Base-by-base conservation (phyloP, 2,888 invertebrate species). In the Torymus auratus region DNA sequence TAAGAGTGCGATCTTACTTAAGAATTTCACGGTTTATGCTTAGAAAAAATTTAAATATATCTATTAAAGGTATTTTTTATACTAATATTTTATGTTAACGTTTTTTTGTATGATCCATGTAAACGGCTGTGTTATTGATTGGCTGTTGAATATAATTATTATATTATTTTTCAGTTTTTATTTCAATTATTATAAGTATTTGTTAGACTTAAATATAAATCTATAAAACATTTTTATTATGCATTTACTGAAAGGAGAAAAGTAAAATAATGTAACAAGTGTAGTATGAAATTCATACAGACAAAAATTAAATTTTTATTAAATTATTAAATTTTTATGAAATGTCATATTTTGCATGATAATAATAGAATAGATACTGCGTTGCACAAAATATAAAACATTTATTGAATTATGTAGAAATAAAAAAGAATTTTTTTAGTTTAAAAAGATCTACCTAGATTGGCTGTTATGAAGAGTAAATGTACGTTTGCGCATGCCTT, bases 31-130 rank as follows among this genome's bases (percentile, higher is more conserved):
- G 58, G 50, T 13, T 58, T 74, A n/a, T 15, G 67, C 58, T 74
- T 28, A n/a, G 52, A 23, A 58, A 17, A 23, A 23, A 58, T 60
- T 58, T 41, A 7, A 12, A 58, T 74, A 56, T 20, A 74, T 74
- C 20, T 61, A 41, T 17, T 68, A 68, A 13, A 75, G 60, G 68
- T 75, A 75, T 75, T 75, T 75, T 75, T 75, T 75, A 75, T 75
- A 75, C 75, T 75, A 68, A 53, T 61, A 11, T n/a, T 65, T 74
- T 75, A 20, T 52, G 58, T 74, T 74, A 58, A 58, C 52, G 12
- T 20, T 56, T 50, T 20, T 13, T 53, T 52, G 17, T 65, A 15
- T 65, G 12, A 41, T 17, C 58, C 12, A 56, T 20, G 15, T 50
- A 28, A 53, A 41, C 53, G 69, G 71, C 78, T 71, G 60, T 65